Conservation (phyloP, 2,797 vertebrate genomes). For the Acomys russatus region DNA sequence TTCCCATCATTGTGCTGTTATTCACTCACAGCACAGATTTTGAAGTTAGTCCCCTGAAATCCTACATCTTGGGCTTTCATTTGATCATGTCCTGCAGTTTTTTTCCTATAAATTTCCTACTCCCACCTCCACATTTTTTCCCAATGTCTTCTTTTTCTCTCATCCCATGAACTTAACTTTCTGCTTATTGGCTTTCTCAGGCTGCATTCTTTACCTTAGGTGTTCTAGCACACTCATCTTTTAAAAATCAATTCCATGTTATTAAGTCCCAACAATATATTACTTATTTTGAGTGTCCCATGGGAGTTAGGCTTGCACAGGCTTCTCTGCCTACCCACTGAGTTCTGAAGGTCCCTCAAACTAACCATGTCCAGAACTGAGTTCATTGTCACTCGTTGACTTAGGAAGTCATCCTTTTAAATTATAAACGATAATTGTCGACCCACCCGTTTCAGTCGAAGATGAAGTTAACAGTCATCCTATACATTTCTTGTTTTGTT, state of each 20-base stretch:
- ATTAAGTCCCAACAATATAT: not conserved
- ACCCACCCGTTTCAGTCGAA: not conserved
- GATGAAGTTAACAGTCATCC: not conserved
- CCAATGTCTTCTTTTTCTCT: not conserved
- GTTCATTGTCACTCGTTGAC: not conserved
- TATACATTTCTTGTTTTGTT: not conserved
- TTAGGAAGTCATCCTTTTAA: conserved; percentile 14
- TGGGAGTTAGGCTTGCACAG: not conserved
- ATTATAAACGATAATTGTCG: not conserved
- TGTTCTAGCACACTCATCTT: not conserved
- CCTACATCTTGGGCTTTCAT: not conserved
- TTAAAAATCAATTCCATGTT: not conserved
- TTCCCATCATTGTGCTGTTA: not conserved
- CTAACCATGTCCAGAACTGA: not conserved
- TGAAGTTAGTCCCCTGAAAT: not conserved
- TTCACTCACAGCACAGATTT: not conserved
- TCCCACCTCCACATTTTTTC: not conserved
- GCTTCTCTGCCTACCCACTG: not conserved
- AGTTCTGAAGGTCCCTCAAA: not conserved
- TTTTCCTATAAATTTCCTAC: not conserved
- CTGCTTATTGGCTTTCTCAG: not conserved
- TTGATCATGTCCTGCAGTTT: not conserved
- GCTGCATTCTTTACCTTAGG: not conserved
- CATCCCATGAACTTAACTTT: not conserved
- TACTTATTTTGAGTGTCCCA: not conserved